Base-by-base conservation (phyloP, 2,797 vertebrate genomes). In the Anguilla obscura region DNA sequence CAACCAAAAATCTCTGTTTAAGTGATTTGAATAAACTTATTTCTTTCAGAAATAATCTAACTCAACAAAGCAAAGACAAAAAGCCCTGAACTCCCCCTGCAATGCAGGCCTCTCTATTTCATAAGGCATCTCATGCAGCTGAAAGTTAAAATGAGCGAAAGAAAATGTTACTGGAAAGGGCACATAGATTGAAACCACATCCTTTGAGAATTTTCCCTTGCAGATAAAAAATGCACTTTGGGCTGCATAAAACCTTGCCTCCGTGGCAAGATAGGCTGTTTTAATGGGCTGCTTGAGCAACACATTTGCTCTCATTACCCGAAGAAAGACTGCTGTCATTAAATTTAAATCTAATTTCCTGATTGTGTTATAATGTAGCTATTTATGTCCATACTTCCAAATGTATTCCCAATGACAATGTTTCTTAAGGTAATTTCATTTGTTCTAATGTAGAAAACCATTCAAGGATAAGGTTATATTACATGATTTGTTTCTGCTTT, bases 101-200 rank as follows among this genome's bases (percentile, higher is more conserved):
- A 84, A 48, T 40, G 83, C 18, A 52, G 45, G 80, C 36, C n/a
- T 84, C 21, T 21, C 21, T 50, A 50, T 84, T 52, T 52, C 80
- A 33, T 84, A 84, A 36, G 21, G 80, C 66, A 16, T 21, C 18
- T 87, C 58, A 71, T 84, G 80, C 30, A 58, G 48, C 60, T 84
- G 58, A 84, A 80, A 71, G 40, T 66, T 84, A 66, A 79, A 71
- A 84, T 87, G 66, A 87, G 60, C 60, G 33, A 87, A 84, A 69
- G 60, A 84, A 87, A 87, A 84, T 84, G 18, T 71, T 87, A 87
- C 60, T 50, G 58, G 45, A 87, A 84, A 24, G 79, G 79, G 79
- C 79, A 82, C 79, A 2, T 82, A 82, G 79, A 82, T 82, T 82
- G 79, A 82, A 82, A 82, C 79, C 40, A 9, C 79, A 40, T 82